These are phyloP conservation scores for Neolamprologus kungweensis DNA, from an alignment of 2,113 vertebrate genomes.

Conservation along the genomic window DNA sequence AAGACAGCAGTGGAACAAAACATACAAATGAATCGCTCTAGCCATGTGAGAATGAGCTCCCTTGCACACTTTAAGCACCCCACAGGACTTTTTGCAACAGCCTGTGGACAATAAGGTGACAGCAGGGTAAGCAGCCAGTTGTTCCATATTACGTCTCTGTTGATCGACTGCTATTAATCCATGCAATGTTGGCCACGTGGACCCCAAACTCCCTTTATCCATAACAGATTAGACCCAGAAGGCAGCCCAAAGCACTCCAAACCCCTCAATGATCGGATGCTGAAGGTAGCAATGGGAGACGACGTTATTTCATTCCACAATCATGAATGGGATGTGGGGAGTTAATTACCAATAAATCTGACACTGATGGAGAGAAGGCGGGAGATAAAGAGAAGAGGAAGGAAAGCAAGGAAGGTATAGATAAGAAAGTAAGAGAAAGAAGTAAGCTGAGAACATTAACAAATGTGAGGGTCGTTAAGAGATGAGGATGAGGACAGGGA, in stretches of 20 bases:
- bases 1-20: slow-evolving; percentile 42
- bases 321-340: neutral
- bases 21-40: slow-evolving; percentile 38
- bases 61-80: neutral
- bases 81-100: neutral
- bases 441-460: neutral
- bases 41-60: slow-evolving; percentile 32
- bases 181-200: neutral
- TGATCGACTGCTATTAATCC: slow-evolving; percentile 13
- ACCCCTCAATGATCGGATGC: slow-evolving; percentile 20
- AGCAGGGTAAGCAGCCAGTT: neutral
- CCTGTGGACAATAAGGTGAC: neutral
- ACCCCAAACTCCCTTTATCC: slow-evolving; percentile 36
- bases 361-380: neutral
- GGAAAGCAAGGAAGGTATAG: neutral
- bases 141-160: neutral
- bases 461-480: neutral
- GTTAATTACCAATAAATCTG: slow-evolving; percentile 55
- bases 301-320: slow-evolving; percentile 41
- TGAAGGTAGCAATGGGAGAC: slow-evolving; percentile 21
- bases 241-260: slow-evolving; percentile 22
- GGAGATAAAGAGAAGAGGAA: neutral
- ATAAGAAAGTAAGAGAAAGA: neutral
- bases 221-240: slow-evolving; percentile 52
- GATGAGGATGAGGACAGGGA: neutral